Percentiles rank a stretch among this genome's conserved stretches.
phyloP scores from a whole-genome alignment of 2,113 vertebrate species.

The Paratilapia polleni region DNA sequence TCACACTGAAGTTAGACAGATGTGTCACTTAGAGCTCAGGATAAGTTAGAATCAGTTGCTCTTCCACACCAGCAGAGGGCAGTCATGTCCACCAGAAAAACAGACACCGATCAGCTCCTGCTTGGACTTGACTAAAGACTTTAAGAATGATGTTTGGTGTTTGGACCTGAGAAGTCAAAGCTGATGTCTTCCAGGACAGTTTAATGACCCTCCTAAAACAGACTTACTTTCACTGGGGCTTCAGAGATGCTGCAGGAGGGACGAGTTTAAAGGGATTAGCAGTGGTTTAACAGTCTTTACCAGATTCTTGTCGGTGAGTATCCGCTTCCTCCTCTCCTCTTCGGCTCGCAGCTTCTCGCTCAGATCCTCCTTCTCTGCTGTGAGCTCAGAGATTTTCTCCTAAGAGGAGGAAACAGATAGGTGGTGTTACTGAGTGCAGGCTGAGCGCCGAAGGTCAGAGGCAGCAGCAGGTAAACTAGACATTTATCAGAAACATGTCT shows the following conservation, averaged over 20 bases:
- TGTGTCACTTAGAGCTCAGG: too few species aligned
- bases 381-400: conserved; percentile 85
- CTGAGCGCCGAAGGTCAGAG: background rate
- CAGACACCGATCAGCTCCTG: background rate
- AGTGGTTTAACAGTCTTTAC: conserved; percentile 65
- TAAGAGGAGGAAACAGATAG: conserved; percentile 45
- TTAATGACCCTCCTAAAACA: background rate
- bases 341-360: conserved; percentile 84
- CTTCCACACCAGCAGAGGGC: conserved; percentile 27
- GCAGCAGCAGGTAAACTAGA: background rate
- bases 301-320: conserved; percentile 85
- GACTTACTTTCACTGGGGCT: too few species aligned
- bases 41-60: fast-evolving
- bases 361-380: conserved; percentile 85
- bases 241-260: too few species aligned
- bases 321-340: conserved; percentile 86
- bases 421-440: fast-evolving
- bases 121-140: too few species aligned
- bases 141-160: too few species aligned
- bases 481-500: fast-evolving
- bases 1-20: too few species aligned
- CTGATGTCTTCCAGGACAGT: too few species aligned
- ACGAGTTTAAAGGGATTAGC: background rate
- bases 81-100: background rate
- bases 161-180: background rate